Percentiles rank a stretch among this genome's conserved stretches.
phyloP scores from a whole-genome alignment of 2,888 invertebrate genomes.

The Diarsia dahlii region DNA sequence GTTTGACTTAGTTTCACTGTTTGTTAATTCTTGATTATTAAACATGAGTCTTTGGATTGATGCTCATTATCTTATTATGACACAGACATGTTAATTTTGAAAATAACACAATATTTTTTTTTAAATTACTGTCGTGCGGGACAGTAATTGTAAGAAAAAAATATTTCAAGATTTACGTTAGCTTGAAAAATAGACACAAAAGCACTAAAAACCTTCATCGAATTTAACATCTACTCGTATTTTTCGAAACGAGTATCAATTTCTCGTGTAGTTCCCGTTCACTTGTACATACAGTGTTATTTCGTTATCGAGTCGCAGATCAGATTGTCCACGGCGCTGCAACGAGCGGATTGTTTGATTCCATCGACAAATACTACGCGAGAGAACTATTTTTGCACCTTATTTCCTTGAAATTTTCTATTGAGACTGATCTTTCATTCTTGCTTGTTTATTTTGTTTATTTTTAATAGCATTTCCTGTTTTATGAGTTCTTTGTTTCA shows the following conservation, averaged over 20 bases:
- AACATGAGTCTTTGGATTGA: no score
- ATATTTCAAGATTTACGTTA: no score
- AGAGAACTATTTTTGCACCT: slow-evolving; percentile 47
- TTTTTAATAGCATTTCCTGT: slow-evolving; percentile 11
- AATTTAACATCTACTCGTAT: background rate
- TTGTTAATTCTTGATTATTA: no score
- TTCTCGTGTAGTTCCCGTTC: background rate
- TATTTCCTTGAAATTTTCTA: slow-evolving; percentile 42
- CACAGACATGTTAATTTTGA: background rate
- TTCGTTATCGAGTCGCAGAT: slow-evolving; percentile 46
- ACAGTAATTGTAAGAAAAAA: no score
- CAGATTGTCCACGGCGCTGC: slow-evolving; percentile 40
- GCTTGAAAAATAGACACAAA: background rate
- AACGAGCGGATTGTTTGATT: slow-evolving; percentile 59
- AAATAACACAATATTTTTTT: background rate
- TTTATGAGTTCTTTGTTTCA: background rate
- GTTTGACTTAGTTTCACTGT: background rate
- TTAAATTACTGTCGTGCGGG: no score
- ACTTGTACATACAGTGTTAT: slow-evolving; percentile 34
- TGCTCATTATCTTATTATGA: background rate
- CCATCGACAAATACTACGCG: slow-evolving; percentile 55
- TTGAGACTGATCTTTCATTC: slow-evolving; percentile 23
- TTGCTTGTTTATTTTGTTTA: slow-evolving; percentile 13
- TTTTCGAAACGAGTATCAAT: slow-evolving; percentile 22
- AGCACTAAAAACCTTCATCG: background rate